phyloP scores from a whole-genome alignment of 2,888 invertebrate genomes.

The Heliconius charithonia region DNA sequence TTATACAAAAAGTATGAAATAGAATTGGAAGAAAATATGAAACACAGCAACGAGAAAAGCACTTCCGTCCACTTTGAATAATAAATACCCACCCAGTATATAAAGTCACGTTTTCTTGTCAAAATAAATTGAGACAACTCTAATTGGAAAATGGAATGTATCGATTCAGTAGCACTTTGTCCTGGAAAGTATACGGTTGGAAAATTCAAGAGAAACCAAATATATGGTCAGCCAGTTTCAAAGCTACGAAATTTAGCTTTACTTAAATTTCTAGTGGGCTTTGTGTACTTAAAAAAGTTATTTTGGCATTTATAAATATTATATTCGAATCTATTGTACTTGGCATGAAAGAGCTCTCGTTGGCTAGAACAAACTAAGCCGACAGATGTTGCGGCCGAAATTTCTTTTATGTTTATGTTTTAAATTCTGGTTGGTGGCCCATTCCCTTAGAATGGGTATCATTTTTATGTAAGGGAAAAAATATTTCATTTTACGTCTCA shows the following conservation, averaged over 20 bases:
- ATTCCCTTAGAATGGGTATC: slow-evolving; percentile 2
- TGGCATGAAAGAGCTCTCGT: slow-evolving; percentile 28
- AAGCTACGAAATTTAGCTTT: not conserved
- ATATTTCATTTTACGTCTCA: not conserved
- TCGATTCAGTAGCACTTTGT: not conserved
- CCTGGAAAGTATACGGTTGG: not conserved
- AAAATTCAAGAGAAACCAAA: not conserved
- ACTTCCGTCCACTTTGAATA: slow-evolving; percentile 3
- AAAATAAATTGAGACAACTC: slow-evolving; percentile 12
- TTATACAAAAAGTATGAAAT: not conserved
- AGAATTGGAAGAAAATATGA: not conserved
- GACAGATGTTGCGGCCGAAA: slow-evolving; percentile 12
- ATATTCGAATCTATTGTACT: slow-evolving; percentile 29
- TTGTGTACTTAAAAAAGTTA: slow-evolving; percentile 36
- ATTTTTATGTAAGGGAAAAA: not conserved
- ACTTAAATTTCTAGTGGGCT: slow-evolving; percentile 23
- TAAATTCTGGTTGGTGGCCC: slow-evolving; percentile 8
- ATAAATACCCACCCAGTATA: not conserved
- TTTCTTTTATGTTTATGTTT: slow-evolving; percentile 1
- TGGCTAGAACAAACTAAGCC: slow-evolving; percentile 27
- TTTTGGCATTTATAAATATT: slow-evolving; percentile 38
- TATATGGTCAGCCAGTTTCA: not conserved
- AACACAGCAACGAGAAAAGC: slow-evolving; percentile 2
- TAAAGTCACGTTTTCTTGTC: slow-evolving; percentile 22
- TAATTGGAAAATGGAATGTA: slow-evolving; percentile 17